phyloP scores from a whole-genome alignment of 2,113 vertebrate genomes.

The Euleptes europaea region DNA sequence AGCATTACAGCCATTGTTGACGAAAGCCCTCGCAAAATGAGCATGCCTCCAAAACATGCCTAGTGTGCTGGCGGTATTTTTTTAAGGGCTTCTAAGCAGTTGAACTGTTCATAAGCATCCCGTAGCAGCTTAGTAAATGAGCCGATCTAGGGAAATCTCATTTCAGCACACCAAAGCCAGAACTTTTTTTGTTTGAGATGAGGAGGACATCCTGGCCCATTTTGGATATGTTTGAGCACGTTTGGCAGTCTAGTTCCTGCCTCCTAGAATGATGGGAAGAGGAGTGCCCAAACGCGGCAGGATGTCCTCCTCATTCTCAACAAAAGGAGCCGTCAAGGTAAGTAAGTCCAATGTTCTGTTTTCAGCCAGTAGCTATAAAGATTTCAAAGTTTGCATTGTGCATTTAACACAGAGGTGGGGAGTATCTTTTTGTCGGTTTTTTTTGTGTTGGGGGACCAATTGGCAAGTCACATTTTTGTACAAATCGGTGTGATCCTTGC shows the following conservation, averaged over 20 bases:
- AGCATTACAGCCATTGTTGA: too few relatives aligned
- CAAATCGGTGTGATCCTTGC: not conserved
- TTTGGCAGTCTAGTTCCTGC: too few relatives aligned
- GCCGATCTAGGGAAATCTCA: not conserved
- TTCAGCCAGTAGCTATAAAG: not conserved
- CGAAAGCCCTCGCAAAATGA: too few relatives aligned
- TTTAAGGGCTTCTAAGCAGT: not conserved
- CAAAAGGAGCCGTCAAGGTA: too few relatives aligned
- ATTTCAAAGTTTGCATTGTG: not conserved
- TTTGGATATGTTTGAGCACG: too few relatives aligned
- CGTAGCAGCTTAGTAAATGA: not conserved
- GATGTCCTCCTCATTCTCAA: too few relatives aligned
- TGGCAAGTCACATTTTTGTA: not conserved
- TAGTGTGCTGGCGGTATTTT: not conserved
- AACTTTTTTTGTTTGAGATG: not conserved
- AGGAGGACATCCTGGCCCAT: too few relatives aligned
- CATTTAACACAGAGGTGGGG: not conserved
- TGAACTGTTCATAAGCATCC: not conserved
- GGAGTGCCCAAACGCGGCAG: too few relatives aligned
- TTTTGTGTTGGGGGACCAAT: not conserved
- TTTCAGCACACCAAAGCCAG: not conserved
- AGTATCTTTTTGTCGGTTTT: not conserved
- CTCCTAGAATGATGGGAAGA: too few relatives aligned
- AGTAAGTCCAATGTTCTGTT: too few relatives aligned
- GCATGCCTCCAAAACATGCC: too few relatives aligned